phyloP scores from a whole-genome alignment of 2,113 vertebrate genomes.

The Aegithalos caudatus region DNA sequence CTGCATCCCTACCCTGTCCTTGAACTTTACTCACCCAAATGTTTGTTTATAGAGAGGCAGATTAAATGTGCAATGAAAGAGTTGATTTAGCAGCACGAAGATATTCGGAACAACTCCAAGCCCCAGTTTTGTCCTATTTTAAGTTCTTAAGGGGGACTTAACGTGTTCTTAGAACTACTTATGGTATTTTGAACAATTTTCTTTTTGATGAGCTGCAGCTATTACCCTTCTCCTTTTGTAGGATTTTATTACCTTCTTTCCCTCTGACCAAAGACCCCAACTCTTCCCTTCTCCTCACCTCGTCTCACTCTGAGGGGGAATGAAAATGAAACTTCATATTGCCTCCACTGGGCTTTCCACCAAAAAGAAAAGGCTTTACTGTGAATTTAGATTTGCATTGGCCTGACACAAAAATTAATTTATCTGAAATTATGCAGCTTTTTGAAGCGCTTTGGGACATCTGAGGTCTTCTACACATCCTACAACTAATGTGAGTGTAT shows the following conservation, averaged over 20 bases:
- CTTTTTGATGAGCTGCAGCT: background rate
- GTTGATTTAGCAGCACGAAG: background rate
- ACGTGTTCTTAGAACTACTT: conserved; percentile 27
- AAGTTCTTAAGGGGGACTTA: conserved; percentile 1
- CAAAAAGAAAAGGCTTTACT: background rate
- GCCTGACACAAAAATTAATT: background rate
- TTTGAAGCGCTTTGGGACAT: background rate
- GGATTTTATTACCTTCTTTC: background rate
- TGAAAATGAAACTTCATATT: background rate
- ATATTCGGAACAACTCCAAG: background rate
- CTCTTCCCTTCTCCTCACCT: background rate
- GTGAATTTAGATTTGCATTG: background rate
- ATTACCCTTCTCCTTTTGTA: background rate
- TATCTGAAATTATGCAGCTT: background rate
- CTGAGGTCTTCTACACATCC: background rate
- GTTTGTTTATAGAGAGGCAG: background rate
- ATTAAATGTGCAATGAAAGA: background rate
- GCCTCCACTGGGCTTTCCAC: background rate
- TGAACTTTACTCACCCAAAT: background rate
- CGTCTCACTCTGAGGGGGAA: background rate
- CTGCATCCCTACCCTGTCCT: background rate
- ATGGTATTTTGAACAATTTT: background rate
- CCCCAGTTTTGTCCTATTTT: background rate
- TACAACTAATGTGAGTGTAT: background rate
- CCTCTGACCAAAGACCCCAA: background rate